phyloP scores from a whole-genome alignment of 2,797 vertebrate genomes.

The Eurystomus glaucurus region DNA sequence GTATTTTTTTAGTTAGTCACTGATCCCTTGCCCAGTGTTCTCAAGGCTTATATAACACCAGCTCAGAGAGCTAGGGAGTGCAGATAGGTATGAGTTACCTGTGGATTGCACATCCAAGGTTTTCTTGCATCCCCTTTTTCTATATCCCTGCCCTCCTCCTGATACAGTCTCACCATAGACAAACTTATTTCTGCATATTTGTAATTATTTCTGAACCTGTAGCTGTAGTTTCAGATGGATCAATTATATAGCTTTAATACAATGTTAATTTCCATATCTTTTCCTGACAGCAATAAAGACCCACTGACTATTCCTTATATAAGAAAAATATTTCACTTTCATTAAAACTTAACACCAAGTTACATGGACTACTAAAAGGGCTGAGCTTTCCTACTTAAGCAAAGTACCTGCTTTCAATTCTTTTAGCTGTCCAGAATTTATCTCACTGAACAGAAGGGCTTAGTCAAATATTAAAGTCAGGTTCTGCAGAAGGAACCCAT shows the following conservation, averaged over 20 bases:
- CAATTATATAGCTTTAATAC: background rate
- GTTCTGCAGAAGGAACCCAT: slow-evolving; percentile 45
- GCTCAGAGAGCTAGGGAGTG: background rate
- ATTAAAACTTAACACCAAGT: background rate
- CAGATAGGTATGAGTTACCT: background rate
- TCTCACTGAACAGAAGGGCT: slow-evolving; percentile 27
- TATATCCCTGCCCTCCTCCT: background rate
- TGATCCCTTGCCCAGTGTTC: background rate
- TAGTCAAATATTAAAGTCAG: slow-evolving; percentile 1
- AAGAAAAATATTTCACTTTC: background rate
- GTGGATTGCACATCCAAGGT: background rate
- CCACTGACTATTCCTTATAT: background rate
- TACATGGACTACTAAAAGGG: background rate
- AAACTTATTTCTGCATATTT: background rate
- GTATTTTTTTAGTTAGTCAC: background rate
- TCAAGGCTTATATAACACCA: background rate
- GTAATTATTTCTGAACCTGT: background rate
- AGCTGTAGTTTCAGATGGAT: background rate
- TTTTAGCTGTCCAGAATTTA: slow-evolving; percentile 8
- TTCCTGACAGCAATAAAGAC: background rate
- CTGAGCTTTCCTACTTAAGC: background rate
- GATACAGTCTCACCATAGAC: background rate
- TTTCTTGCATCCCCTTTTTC: background rate
- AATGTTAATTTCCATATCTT: background rate
- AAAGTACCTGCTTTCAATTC: background rate